Conservation (phyloP, 2,113 vertebrate genomes). For the Crotalus horridus region DNA sequence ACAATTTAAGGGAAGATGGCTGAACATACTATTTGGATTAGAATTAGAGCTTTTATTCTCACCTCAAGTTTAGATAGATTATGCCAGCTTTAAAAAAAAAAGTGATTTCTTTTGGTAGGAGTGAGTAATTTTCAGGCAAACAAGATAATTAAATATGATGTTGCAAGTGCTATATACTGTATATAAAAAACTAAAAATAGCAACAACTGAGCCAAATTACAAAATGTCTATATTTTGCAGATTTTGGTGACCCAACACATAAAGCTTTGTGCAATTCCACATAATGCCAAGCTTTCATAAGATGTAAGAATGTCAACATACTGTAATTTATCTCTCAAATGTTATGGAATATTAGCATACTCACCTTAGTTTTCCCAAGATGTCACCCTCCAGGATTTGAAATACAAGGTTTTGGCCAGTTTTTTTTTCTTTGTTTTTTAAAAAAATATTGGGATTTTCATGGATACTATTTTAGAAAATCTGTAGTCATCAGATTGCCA, state of each 20-base stretch:
- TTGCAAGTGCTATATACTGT: neutral
- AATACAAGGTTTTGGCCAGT: neutral
- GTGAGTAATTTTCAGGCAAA: neutral
- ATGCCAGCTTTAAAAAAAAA: neutral
- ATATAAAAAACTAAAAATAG: too few relatives aligned
- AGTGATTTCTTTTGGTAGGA: neutral
- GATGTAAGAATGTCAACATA: neutral
- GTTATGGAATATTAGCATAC: neutral
- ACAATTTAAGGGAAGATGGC: neutral
- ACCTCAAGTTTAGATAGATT: neutral
- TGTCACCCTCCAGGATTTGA: neutral
- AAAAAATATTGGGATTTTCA: neutral
- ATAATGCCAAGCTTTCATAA: neutral
- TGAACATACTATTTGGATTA: neutral
- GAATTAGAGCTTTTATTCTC: neutral
- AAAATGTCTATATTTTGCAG: neutral
- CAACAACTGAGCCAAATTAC: neutral
- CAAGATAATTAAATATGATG: neutral
- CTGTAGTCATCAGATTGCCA: neutral
- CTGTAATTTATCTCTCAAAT: neutral
- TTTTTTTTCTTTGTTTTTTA: neutral
- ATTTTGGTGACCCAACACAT: neutral
- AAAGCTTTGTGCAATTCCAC: neutral
- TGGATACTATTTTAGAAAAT: neutral
- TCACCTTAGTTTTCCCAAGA: neutral